Percentiles rank a stretch among this genome's conserved stretches.
phyloP scores from a whole-genome alignment of 2,888 invertebrate species.

The Steromphala cineraria region DNA sequence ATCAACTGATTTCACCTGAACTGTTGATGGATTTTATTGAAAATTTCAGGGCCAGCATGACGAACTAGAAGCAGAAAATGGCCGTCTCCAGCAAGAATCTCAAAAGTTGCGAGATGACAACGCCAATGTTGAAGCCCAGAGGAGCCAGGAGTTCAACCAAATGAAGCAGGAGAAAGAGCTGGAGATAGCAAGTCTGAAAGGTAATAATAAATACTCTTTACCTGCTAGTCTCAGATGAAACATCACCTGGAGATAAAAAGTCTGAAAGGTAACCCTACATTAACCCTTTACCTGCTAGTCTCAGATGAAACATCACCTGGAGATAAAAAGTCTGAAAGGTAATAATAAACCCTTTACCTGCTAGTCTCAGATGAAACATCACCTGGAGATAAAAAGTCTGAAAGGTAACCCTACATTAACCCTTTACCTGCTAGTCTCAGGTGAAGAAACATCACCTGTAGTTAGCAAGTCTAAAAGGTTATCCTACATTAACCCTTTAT shows the following conservation, averaged over 20 bases:
- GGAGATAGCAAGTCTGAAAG: constrained; percentile 58
- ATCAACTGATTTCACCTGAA: too few species aligned
- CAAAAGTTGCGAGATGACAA: constrained; percentile 54
- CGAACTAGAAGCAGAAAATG: constrained; percentile 56
- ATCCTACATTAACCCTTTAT: background rate
- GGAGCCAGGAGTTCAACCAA: constrained; percentile 57
- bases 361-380: background rate
- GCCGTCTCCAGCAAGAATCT: constrained; percentile 45
- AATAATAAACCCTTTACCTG: background rate
- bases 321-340: constrained; percentile 61
- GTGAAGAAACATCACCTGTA: too few species aligned
- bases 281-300: background rate
- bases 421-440: too few species aligned
- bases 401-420: constrained; percentile 48
- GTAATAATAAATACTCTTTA: constrained; percentile 33
- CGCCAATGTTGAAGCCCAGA: constrained; percentile 47
- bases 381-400: constrained; percentile 52
- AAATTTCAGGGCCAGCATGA: constrained; percentile 58
- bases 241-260: constrained; percentile 49
- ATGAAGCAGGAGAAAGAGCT: constrained; percentile 62
- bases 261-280: constrained; percentile 52
- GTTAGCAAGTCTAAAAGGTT: constrained; percentile 60
- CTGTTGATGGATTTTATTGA: too few species aligned
- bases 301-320: too few species aligned
- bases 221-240: background rate